Percentiles rank a stretch among this genome's conserved stretches.
phyloP scores from a whole-genome alignment of 1,140 invertebrate species.

The Psilanteris sp. region DNA sequence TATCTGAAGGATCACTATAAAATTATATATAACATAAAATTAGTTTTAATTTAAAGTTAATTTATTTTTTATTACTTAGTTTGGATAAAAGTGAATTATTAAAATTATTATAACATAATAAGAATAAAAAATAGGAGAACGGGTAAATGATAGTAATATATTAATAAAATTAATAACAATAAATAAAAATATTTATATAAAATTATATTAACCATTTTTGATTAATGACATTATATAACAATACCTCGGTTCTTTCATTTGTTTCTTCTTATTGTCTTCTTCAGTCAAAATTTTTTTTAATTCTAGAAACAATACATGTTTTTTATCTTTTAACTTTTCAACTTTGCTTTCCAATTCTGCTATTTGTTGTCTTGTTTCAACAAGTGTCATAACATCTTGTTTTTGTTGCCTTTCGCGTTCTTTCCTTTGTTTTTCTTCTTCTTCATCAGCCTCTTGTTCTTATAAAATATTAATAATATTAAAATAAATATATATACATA shows the following conservation, averaged over 20 bases:
- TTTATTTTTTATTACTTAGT: slow-evolving; percentile 34
- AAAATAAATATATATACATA: too few species aligned
- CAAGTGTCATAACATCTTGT: slow-evolving; percentile 93
- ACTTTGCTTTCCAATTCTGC: slow-evolving; percentile 88
- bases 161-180: too few species aligned
- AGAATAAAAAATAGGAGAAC: too few species aligned
- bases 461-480: too few species aligned
- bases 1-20: slow-evolving; percentile 79
- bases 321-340: slow-evolving; percentile 90
- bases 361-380: slow-evolving; percentile 95
- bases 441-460: slow-evolving; percentile 95
- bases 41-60: too few species aligned
- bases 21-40: slow-evolving; percentile 75
- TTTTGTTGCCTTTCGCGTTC: slow-evolving; percentile 94
- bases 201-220: too few species aligned
- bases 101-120: too few species aligned
- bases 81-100: too few species aligned
- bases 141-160: too few species aligned
- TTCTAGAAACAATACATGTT: slow-evolving; percentile 94
- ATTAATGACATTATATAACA: too few species aligned
- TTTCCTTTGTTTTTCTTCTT: slow-evolving; percentile 91
- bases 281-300: slow-evolving; percentile 96
- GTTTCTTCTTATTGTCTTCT: slow-evolving; percentile 92
- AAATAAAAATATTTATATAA: too few species aligned
- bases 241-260: slow-evolving; percentile 72